Percentiles rank a stretch among this genome's conserved stretches.
Conservation (phyloP, 2,113 vertebrate species). For the Tenrec ecaudatus region DNA sequence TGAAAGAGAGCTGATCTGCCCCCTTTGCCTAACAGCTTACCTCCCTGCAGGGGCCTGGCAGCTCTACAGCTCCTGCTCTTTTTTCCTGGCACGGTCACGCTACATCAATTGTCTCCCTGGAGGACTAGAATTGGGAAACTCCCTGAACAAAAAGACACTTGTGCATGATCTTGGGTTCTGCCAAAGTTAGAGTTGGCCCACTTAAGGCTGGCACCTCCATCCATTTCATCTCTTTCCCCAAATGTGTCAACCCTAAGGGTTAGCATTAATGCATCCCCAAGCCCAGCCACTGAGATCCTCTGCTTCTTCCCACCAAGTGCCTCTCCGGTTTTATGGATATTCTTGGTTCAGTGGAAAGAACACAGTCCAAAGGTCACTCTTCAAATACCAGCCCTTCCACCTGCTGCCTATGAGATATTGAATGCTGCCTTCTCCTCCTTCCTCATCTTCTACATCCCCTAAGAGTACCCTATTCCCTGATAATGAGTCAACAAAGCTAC, state of each 20-base stretch:
- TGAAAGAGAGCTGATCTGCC: slow-evolving; percentile 68
- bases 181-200: not conserved
- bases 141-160: slow-evolving; percentile 56
- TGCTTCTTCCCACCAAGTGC: not conserved
- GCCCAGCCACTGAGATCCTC: not conserved
- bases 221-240: not conserved
- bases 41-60: slow-evolving; percentile 72
- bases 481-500: not conserved
- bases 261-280: not conserved
- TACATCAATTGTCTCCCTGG: slow-evolving; percentile 53
- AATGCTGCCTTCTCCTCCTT: slow-evolving; percentile 36
- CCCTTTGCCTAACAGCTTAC: slow-evolving; percentile 80
- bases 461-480: not conserved
- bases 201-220: not conserved
- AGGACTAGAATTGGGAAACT: slow-evolving; percentile 50
- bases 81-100: slow-evolving; percentile 44
- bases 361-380: not conserved
- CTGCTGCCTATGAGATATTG: not conserved
- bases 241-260: not conserved
- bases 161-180: slow-evolving; percentile 2
- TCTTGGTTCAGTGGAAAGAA: not conserved
- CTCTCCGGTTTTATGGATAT: not conserved
- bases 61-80: not conserved
- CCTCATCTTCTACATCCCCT: not conserved
- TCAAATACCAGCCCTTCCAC: slow-evolving; percentile 5